Evolutionary conservation across 2,888 invertebrate species (phyloP).

Genomic region (Mythimna vitellina): DNA sequence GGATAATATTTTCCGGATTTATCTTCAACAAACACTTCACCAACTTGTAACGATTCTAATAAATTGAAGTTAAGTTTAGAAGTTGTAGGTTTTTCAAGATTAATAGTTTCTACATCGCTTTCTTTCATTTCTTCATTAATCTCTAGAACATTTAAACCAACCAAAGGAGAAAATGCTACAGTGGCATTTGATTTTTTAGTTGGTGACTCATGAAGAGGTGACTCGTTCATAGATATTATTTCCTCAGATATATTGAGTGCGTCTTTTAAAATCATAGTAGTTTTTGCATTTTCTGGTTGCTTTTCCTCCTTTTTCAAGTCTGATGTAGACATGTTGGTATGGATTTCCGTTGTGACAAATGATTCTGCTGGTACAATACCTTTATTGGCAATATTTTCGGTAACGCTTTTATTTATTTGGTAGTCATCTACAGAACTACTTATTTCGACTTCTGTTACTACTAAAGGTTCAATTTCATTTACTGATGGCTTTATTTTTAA

Average conservation of each 20-base stretch:
- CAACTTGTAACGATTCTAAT: slow-evolving; percentile 92
- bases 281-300: slow-evolving; percentile 87
- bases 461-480: slow-evolving; percentile 79
- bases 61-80: slow-evolving; percentile 92
- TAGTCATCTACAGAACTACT: slow-evolving; percentile 76
- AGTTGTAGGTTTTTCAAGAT: slow-evolving; percentile 86
- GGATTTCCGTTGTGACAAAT: slow-evolving; percentile 90
- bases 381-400: slow-evolving; percentile 72
- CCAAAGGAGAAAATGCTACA: slow-evolving; percentile 90
- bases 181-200: slow-evolving; percentile 90
- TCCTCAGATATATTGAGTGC: slow-evolving; percentile 92
- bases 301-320: slow-evolving; percentile 80
- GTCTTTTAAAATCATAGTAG: slow-evolving; percentile 91
- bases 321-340: slow-evolving; percentile 86
- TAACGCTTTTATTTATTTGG: slow-evolving; percentile 61
- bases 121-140: slow-evolving; percentile 91
- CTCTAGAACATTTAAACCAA: slow-evolving; percentile 92
- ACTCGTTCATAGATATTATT: slow-evolving; percentile 91
- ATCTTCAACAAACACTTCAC: slow-evolving; percentile 93
- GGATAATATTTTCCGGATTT: slow-evolving; percentile 95
- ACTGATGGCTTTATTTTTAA: slow-evolving; percentile 75
- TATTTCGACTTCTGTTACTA: slow-evolving; percentile 81
- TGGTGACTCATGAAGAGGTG: slow-evolving; percentile 85
- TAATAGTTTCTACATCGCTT: slow-evolving; percentile 86
- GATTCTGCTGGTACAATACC: slow-evolving; percentile 79